Percentiles rank a stretch among this genome's conserved stretches.
phyloP scores from a whole-genome alignment of 2,113 vertebrate species.

The Apaloderma vittatum region DNA sequence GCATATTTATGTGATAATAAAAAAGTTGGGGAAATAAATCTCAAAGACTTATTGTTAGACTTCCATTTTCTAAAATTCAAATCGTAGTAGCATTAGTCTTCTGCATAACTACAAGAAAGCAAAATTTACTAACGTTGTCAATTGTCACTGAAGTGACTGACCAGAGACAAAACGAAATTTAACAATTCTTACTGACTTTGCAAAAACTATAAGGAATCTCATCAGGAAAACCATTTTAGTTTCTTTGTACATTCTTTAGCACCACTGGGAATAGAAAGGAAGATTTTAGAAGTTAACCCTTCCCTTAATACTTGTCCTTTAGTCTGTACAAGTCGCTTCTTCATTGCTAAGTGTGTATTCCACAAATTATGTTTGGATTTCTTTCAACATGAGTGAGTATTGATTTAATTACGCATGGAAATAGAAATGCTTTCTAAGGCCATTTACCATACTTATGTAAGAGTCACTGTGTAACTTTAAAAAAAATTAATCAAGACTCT shows the following conservation, averaged over 20 bases:
- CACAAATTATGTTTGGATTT: background rate
- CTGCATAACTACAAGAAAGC: background rate
- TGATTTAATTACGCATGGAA: conserved; percentile 22
- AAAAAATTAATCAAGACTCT: background rate
- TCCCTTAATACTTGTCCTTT: background rate
- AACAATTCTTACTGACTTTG: background rate
- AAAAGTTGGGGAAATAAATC: background rate
- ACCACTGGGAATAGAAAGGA: background rate
- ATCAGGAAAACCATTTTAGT: background rate
- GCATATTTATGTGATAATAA: background rate
- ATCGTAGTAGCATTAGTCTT: background rate
- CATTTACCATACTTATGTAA: background rate
- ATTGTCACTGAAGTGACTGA: background rate
- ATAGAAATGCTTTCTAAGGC: background rate
- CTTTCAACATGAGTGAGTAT: background rate
- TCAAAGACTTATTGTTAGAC: background rate
- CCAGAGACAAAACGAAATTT: background rate
- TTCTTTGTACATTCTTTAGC: background rate
- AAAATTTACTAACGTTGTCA: background rate
- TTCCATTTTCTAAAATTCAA: background rate
- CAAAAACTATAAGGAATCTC: background rate
- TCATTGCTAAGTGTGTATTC: background rate
- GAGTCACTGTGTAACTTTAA: background rate
- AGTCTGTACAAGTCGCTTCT: background rate
- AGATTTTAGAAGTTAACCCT: background rate